Evolutionary conservation across 2,113 vertebrate species (phyloP), one percentile per base, ranked within the genome.

Genomic region (Cepphus grylle): DNA sequence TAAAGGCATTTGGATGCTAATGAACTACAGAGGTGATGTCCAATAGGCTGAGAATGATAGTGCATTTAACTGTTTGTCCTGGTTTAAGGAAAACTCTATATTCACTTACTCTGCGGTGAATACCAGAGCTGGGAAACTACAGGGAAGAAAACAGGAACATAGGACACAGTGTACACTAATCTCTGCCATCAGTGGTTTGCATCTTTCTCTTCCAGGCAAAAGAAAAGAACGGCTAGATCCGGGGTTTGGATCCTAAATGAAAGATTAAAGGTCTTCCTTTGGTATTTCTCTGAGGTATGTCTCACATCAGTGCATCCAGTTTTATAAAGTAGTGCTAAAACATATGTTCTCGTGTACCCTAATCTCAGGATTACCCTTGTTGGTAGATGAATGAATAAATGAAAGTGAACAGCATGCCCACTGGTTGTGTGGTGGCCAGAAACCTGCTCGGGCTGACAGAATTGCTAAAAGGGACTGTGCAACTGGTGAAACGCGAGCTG

Each of bases 1-100:
- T 79, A 82, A 43, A 96, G 67, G 83, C 45, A 88, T 89, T 94
- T 89, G 74, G 49, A 86, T 93, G 78, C 52, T 96, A 96, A 97
- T 93, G 67, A 95, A 38, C 40, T 89, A 70, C 65, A 95, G 78
- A 76, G 62, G 52, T 59, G 79, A 76, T 79, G 73, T 58, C 93
- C 81, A 88, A 23, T 49, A 91, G 43, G 22, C 78, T 83, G 73
- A 92, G 77, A 88, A 72, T 3, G 43, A 72, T 8, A 42, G 22
- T 36, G 45, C 43, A 30, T 92, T 96, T 96, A 94, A 82, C 43
- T 92, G n/a, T 22, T 22, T 42, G 27, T 20, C 38, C 40, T 65
- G 27, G 27, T 20, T 63, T 63, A 38, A 65, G 40, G 27, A 42
- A 42, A 96, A 82, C n/a, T 93, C 38, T 22, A 7, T 36, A 47